These are phyloP conservation scores for Sarcophaga subvicina DNA, from an alignment of 2,888 invertebrate species.

Conservation along the genomic window DNA sequence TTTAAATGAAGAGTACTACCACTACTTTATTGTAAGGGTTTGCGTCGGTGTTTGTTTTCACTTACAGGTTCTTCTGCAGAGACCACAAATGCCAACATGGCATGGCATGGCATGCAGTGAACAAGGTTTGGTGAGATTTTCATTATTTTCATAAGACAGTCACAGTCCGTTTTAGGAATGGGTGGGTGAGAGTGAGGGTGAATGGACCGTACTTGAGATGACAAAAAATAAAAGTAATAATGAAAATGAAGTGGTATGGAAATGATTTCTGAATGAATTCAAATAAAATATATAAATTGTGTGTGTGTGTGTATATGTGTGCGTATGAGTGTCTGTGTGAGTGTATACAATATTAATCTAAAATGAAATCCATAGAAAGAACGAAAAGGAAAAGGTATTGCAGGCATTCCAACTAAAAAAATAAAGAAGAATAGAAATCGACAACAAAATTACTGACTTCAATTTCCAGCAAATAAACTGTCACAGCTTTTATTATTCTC, in stretches of 20 bases:
- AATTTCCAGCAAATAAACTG: slow-evolving; percentile 75
- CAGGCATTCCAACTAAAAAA: slow-evolving; percentile 32
- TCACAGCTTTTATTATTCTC: slow-evolving; percentile 72
- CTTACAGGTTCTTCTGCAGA: slow-evolving; percentile 48
- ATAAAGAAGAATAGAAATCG: slow-evolving; percentile 40
- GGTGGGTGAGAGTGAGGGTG: slow-evolving; percentile 32
- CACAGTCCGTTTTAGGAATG: slow-evolving; percentile 28
- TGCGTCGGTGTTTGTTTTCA: slow-evolving; percentile 23
- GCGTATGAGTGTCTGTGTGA: not conserved
- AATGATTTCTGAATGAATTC: slow-evolving; percentile 68
- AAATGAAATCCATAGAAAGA: slow-evolving; percentile 49
- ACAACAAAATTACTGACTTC: slow-evolving; percentile 59
- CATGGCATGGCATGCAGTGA: slow-evolving; percentile 40
- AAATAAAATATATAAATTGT: slow-evolving; percentile 65
- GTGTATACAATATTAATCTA: slow-evolving; percentile 48
- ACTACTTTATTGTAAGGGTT: not conserved
- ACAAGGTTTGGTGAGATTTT: slow-evolving; percentile 51
- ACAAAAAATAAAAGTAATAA: slow-evolving; percentile 69
- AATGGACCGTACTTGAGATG: slow-evolving; percentile 73
- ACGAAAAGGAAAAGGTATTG: slow-evolving; percentile 52
- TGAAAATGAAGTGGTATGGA: slow-evolving; percentile 76
- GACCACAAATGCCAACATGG: slow-evolving; percentile 60
- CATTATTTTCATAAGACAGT: slow-evolving; percentile 72
- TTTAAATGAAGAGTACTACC: slow-evolving; percentile 27
- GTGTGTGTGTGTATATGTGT: not conserved